Conservation (phyloP, 2,113 vertebrate genomes). For the Potamarius usumacintae region DNA sequence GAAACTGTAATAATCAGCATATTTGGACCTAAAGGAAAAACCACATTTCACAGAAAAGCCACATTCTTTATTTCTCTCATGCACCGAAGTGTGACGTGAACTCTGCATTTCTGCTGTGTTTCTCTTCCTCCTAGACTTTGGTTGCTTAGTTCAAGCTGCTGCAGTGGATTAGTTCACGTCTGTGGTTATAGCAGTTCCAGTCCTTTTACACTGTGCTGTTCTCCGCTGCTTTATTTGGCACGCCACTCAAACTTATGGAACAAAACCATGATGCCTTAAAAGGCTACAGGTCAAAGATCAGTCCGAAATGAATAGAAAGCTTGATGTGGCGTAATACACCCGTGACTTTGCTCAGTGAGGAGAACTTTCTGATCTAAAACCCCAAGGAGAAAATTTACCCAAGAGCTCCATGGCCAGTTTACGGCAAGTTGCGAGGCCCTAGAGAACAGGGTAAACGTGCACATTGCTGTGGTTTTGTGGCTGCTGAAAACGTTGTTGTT, state of each 20-base stretch:
- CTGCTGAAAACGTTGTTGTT: background rate
- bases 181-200: constrained; percentile 39
- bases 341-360: background rate
- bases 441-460: background rate
- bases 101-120: background rate
- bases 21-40: background rate
- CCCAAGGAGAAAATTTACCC: background rate
- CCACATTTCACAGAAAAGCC: background rate
- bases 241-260: background rate
- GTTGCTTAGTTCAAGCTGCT: background rate
- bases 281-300: constrained; percentile 21
- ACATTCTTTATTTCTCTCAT: background rate
- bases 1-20: background rate
- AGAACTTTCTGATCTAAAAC: background rate
- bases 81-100: background rate
- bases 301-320: constrained; percentile 6
- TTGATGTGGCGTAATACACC: constrained; percentile 18
- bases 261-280: background rate
- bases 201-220: constrained; percentile 33
- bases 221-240: background rate
- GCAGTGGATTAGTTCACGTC: constrained; percentile 47
- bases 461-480: background rate
- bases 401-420: background rate
- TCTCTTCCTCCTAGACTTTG: background rate
- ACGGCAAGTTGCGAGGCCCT: background rate